phyloP scores from a whole-genome alignment of 1,140 invertebrate genomes.

The Pemphigus obesinymphae region DNA sequence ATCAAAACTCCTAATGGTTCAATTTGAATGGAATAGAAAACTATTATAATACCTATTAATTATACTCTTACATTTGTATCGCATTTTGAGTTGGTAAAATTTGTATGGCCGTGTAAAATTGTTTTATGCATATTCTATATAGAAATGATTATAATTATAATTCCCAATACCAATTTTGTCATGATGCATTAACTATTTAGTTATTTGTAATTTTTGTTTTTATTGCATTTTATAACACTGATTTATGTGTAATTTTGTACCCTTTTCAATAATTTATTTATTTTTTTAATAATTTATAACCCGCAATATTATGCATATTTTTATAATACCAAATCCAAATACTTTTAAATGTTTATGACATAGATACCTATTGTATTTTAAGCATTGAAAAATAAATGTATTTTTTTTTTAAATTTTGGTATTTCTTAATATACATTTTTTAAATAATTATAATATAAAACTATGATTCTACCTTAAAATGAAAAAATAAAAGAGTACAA shows the following conservation, averaged over 20 bases:
- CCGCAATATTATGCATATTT: neutral
- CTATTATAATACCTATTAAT: neutral
- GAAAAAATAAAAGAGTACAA: too few relatives aligned
- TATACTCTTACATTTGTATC: conserved; percentile 26
- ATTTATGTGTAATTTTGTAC: conserved; percentile 19
- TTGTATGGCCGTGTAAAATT: neutral
- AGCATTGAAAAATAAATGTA: neutral
- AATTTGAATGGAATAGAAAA: neutral
- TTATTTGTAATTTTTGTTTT: neutral
- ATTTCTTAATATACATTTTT: too few relatives aligned
- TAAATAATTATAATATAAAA: too few relatives aligned
- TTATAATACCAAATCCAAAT: neutral
- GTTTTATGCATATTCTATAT: neutral
- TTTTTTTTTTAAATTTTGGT: neutral
- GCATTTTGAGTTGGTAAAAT: neutral
- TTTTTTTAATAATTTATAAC: neutral
- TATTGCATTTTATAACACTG: conserved; percentile 7
- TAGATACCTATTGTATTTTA: neutral
- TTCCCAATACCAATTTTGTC: neutral
- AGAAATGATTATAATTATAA: neutral
- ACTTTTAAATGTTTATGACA: neutral
- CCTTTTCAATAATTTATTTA: neutral
- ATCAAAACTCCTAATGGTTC: conserved; percentile 2
- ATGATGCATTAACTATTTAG: neutral
- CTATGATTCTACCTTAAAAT: too few relatives aligned